Evolutionary conservation across 2,888 invertebrate genomes (phyloP).

Genomic region (Phortica magna): DNA sequence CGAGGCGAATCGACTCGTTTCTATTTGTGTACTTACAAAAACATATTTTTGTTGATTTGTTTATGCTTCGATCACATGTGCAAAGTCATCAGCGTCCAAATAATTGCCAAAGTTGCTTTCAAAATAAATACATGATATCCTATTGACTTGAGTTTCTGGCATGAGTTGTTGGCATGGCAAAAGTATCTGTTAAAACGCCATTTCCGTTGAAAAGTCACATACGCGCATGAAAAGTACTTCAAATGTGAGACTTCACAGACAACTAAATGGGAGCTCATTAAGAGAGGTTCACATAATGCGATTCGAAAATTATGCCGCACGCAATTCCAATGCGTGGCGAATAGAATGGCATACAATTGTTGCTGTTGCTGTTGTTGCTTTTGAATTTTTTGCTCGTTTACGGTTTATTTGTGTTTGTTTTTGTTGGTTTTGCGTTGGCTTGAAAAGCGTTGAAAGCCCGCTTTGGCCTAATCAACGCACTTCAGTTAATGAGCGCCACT

Average conservation of each 20-base stretch:
- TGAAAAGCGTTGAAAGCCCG: neutral
- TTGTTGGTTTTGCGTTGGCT: neutral
- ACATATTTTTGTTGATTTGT: conserved; percentile 27
- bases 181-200: neutral
- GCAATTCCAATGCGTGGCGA: conserved; percentile 54
- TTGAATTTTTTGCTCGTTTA: neutral
- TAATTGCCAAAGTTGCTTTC: conserved; percentile 36
- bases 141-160: too few species aligned
- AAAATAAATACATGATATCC: neutral
- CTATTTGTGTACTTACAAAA: conserved; percentile 14
- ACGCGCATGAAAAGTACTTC: conserved; percentile 3
- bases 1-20: too few species aligned
- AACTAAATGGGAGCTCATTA: conserved; percentile 3
- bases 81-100: conserved; percentile 65
- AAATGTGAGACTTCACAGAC: neutral
- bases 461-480: conserved; percentile 38
- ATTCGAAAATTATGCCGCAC: conserved; percentile 58
- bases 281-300: conserved; percentile 11
- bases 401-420: neutral
- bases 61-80: conserved; percentile 64
- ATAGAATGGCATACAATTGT: conserved; percentile 25
- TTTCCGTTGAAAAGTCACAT: conserved; percentile 6
- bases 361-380: neutral
- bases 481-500: conserved; percentile 62
- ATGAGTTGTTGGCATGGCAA: neutral